Evolutionary conservation across 1,140 invertebrate genomes (phyloP).

Genomic region (Diorhabda carinulata): DNA sequence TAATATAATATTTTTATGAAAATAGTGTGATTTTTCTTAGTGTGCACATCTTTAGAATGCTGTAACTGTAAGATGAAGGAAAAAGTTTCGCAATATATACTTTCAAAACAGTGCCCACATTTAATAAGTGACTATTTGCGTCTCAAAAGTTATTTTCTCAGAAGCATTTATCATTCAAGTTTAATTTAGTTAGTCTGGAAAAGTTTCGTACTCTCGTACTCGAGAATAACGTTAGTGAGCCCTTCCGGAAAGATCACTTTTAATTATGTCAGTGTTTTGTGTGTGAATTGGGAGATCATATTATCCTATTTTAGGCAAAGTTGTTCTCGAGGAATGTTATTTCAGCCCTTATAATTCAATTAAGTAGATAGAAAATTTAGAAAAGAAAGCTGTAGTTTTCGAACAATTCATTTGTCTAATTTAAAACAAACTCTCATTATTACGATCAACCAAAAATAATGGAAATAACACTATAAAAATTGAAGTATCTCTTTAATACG

Average conservation of each 20-base stretch:
- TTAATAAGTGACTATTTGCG: conserved; percentile 18
- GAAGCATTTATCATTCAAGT: conserved; percentile 18
- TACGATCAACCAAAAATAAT: no score
- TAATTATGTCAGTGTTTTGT: conserved; percentile 1
- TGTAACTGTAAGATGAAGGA: neutral
- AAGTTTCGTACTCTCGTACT: conserved; percentile 5
- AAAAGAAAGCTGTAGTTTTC: no score
- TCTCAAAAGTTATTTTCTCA: conserved; percentile 12
- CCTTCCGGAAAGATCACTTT: conserved; percentile 1
- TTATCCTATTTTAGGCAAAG: neutral
- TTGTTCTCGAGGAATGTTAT: no score
- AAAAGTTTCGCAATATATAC: conserved; percentile 19
- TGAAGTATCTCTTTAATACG: no score
- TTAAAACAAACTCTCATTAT: no score
- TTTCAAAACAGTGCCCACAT: conserved; percentile 16
- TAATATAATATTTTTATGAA: no score
- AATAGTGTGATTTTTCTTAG: no score
- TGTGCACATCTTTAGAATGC: no score
- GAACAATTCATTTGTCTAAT: no score
- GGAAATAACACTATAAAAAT: no score
- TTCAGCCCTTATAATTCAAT: no score
- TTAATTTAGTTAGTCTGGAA: conserved; percentile 16
- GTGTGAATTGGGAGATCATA: conserved; percentile 2
- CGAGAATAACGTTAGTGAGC: neutral
- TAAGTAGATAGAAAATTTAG: no score